Evolutionary conservation across 2,113 vertebrate genomes (phyloP), one percentile per base, ranked within the genome.

Genomic region (Saguinus imperator): DNA sequence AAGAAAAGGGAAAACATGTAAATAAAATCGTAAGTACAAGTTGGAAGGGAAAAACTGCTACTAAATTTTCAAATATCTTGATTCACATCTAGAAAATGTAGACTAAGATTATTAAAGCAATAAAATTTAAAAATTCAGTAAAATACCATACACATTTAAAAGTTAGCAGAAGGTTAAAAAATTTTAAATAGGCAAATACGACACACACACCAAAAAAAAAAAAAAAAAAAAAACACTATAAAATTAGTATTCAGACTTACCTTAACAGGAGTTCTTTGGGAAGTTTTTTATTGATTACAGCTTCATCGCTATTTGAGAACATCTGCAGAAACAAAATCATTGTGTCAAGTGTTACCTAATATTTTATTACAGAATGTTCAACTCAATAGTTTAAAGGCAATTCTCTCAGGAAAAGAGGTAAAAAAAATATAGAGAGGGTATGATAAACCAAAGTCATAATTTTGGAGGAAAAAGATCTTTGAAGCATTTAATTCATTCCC

Each of bases 251-350:
- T 91, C 18, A 86, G 43, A 94, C 99, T 98, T 97, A 99, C 99
- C 99, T 98, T 96, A 99, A 98, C 87, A 99, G 98, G 97, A 99
- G 99, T 98, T 99, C 99, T 98, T 99, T 99, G 6, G 99, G 99
- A 97, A 99, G 99, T 98, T 99, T 99, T 98, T 99, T 99, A 98
- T 99, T 99, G 98, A 99, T 99, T 84, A 99, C 99, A 70, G 99
- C 99, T 98, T 99, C 99, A 35, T 99, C 99, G 0, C 99, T 99
- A 98, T 99, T 99, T 98, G 99, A 99, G 99, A 99, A 99, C 99
- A 99, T 99, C 99, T 99, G 99, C 68, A 98, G 98, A 95, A 72
- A 97, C 29, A 97, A 95, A 97, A 95, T 70, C 58, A 76, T 29
- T 92, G 73, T 80, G 57, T 79, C 20, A 97, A 94, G 14, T 72